Conservation (phyloP, 2,888 invertebrate genomes). For the Myopa tessellatipennis region DNA sequence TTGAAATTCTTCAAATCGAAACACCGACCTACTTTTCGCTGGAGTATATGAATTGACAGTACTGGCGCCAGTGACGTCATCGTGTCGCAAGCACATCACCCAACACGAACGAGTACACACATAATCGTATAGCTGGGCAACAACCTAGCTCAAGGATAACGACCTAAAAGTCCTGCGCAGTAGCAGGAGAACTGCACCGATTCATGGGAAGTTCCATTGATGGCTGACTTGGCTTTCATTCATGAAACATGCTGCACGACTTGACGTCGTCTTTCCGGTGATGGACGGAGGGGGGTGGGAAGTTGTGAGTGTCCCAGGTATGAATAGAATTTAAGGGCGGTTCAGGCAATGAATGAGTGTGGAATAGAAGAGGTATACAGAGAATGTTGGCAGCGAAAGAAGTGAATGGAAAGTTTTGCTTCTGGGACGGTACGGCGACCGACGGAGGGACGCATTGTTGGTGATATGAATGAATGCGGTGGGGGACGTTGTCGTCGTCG, state of each 20-base stretch:
- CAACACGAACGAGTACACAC: slow-evolving; percentile 8
- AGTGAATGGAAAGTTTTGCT: not conserved
- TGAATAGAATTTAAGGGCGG: too few relatives aligned
- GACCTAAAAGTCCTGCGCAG: slow-evolving; percentile 64
- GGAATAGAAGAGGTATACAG: too few relatives aligned
- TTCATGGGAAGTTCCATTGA: slow-evolving; percentile 33
- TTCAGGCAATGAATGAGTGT: too few relatives aligned
- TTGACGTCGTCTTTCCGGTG: not conserved
- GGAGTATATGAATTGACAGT: not conserved
- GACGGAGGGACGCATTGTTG: not conserved
- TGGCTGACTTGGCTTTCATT: slow-evolving; percentile 9
- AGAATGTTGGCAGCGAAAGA: not conserved
- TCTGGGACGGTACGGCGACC: not conserved
- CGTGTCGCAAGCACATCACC: not conserved
- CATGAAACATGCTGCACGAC: not conserved
- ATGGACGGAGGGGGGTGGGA: not conserved
- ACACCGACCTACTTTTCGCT: not conserved
- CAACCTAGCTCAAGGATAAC: slow-evolving; percentile 60
- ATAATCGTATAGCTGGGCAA: not conserved
- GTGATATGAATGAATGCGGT: not conserved
- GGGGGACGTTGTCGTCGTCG: too few relatives aligned
- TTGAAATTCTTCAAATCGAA: too few relatives aligned
- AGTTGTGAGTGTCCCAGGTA: not conserved
- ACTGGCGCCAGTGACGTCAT: slow-evolving; percentile 24
- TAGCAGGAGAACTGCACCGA: slow-evolving; percentile 34